Evolutionary conservation across 2,888 invertebrate species (phyloP).

Genomic region (Calephelis perditalis): DNA sequence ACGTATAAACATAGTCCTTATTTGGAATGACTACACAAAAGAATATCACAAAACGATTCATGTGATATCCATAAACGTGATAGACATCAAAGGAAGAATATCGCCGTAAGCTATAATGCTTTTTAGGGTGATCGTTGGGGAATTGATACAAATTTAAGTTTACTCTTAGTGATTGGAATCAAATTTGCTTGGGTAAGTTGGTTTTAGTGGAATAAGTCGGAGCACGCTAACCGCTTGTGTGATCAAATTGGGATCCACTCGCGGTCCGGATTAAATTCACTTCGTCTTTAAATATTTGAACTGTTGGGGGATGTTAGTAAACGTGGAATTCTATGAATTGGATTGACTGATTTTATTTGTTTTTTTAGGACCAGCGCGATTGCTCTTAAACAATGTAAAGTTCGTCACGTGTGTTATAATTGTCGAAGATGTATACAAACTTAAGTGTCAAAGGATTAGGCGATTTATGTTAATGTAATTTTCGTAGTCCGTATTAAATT

Average conservation of each 20-base stretch:
- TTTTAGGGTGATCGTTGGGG: conserved; percentile 14
- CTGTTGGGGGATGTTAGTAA: conserved; percentile 33
- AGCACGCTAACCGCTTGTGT: conserved; percentile 58
- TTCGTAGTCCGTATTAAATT: too few species aligned
- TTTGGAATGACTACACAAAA: not conserved
- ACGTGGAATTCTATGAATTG: not conserved
- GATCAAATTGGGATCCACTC: conserved; percentile 64
- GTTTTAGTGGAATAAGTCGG: conserved; percentile 59
- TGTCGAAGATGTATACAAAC: not conserved
- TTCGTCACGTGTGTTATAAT: too few species aligned
- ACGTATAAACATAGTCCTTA: too few species aligned
- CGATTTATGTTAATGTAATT: too few species aligned
- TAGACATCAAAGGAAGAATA: conserved; percentile 4
- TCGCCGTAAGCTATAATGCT: conserved; percentile 3
- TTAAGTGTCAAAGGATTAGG: not conserved
- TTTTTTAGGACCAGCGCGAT: not conserved
- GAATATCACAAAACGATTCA: not conserved
- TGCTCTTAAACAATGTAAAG: not conserved
- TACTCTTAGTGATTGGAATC: conserved; percentile 58
- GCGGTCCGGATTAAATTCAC: conserved; percentile 59
- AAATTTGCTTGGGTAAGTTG: conserved; percentile 61
- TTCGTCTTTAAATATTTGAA: conserved; percentile 75
- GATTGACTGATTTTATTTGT: not conserved
- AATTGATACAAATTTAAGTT: conserved; percentile 51
- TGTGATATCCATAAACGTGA: conserved; percentile 1